Evolutionary conservation across 2,888 invertebrate genomes (phyloP), one percentile per base, ranked within the genome.

Genomic region (Phasia obesa): DNA sequence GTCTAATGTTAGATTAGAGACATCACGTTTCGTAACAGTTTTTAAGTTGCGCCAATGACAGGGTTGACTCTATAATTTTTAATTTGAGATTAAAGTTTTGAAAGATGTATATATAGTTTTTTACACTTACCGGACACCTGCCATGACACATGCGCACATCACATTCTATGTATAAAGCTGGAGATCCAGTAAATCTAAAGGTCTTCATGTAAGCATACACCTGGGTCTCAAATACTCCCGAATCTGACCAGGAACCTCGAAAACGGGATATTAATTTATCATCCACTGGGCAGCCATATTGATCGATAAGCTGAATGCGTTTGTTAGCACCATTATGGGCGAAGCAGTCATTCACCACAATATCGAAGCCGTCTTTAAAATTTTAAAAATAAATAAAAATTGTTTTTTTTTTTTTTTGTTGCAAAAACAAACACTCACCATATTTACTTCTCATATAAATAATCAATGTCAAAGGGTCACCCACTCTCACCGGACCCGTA

Each of bases 71-170:
- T 97, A 92, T 35, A 88, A 88, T 25, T 38, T 35, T 1, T 13
- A 35, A 31, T 15, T 53, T 31, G 2, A 19, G 49, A 49, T 62
- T 60, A 25, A 65, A 1, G 27, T 17, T 27, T 21, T 38, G n/a
- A 49, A 51, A 13, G 7, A 25, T 19, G n/a, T 55, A 0, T 57
- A 13, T 1, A 44, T 2, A 11, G 3, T 35, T 47, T 19, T 13
- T 55, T 17, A 11, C 0, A 92, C 94, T 94, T 91, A 98, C 98
- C 87, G 97, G 98, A 92, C 98, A 98, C 87, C 97, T 93, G 81
- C 98, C 98, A 90, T 98, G 98, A 90, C 98, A 98, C 98, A 98
- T 98, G 86, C 97, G 93, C 38, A 98, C 97, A 91, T 98, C 98
- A 88, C 98, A 98, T 92, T 98, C 98, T 82, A 98, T 97, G 90